Evolutionary conservation across 1,140 invertebrate genomes (phyloP), one percentile per base, ranked within the genome.

Genomic region (Heliconius nattereri): DNA sequence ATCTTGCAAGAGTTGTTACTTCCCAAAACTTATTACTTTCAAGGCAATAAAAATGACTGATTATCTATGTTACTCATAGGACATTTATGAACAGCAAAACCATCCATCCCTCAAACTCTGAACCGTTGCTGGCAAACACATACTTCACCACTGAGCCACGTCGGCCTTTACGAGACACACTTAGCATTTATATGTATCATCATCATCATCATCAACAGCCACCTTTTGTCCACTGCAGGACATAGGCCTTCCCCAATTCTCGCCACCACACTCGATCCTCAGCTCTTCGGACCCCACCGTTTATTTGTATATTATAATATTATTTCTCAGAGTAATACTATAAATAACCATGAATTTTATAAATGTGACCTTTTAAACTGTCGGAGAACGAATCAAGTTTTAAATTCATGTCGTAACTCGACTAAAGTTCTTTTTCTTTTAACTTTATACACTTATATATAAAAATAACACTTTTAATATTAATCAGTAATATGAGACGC

Each of bases 321-420:
- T 16, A 16, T 45, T 45, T 3, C 13, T 16, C 16, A 3, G 0
- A 16, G 40, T 45, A 45, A 16, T 45, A 45, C 54, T 60, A 60
- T 60, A 60, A 60, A 60, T 60, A 26, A 23, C 23, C 26, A 26
- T 29, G 20, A 66, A 29, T 66, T 66, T 66, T 66, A 66, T 76
- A 40, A 76, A 75, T 70, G 37, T 76, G 37, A 76, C 75, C 75
- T 76, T 71, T 37, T 16, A 37, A 76, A 76, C 19, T 76, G 26
- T 29, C 35, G n/a, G 32, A 54, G 37, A 71, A 32, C 37, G 54
- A 6, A 66, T 35, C 73, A 66, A 70, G 75, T 71, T 76, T 76
- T 70, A 45, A 20, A 71, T 45, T 70, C 60, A 57, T 76, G 37
- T 76, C n/a, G 75, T 45, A 76, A 76, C 75, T 45, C 75, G 75